Evolutionary conservation across 2,888 invertebrate species (phyloP), one percentile per base, ranked within the genome.

Genomic region (Sericinus montela): DNA sequence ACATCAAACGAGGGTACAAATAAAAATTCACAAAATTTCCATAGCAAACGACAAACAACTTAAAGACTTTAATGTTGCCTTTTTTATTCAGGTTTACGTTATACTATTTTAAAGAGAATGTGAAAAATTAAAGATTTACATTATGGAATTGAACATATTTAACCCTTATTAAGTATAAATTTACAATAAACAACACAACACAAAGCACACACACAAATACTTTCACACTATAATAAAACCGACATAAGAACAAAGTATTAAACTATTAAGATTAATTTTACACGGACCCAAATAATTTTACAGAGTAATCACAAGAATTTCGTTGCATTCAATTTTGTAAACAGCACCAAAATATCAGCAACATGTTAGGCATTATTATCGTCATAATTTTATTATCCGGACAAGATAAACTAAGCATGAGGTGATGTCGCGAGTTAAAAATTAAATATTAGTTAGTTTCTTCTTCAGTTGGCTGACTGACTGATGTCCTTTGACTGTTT

Each of bases 381-480:
- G 25, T 25, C 25, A 6, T 1, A 6, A 25, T 2, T 25, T 25
- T 25, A 25, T 8, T n/a, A 25, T 25, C 8, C 1, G 8, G 25
- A 25, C 1, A 25, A 8, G 25, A 25, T 25, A 4, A 25, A 1
- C 2, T 19, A 19, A 19, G 5, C 19, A 19, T 19, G 8, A 25
- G 25, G 6, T 5, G 8, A 25, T 25, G 25, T 6, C 6, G 7
- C n/a, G 7, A 25, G 6, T 25, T 4, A n/a, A 16, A 41, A 39
- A 47, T 59, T 76, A 79, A 58, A 74, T 64, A 36, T 70, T 69
- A 15, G 72, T 68, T 42, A 72, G 57, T 64, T 83, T 83, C 63
- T 82, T 86, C 78, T 83, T 86, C 53, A 83, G 59, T 56, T 90
- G 78, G 77, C 81, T 74, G 80, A 82, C 72, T 19, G 82, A 80